These are phyloP conservation scores for Paratrypauchen microcephalus DNA, from an alignment of 2,797 vertebrate genomes.

Conservation along the genomic window DNA sequence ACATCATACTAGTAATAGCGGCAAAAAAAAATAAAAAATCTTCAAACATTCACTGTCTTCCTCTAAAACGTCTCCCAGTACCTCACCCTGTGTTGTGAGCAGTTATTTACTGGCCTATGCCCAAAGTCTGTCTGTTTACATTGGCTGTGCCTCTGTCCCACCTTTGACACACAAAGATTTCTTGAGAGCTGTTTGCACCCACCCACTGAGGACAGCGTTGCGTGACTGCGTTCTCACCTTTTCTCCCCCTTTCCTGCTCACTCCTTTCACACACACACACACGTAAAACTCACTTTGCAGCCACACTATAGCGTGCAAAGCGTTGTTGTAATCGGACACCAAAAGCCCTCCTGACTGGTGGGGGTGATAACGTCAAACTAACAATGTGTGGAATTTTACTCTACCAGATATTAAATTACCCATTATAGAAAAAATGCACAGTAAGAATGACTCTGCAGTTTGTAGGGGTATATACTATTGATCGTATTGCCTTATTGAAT, in stretches of 20 bases:
- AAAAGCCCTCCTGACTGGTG: slow-evolving; percentile 20
- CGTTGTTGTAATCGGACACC: slow-evolving; percentile 41
- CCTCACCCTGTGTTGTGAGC: not conserved
- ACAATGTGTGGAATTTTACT: slow-evolving; percentile 28
- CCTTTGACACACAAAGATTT: not conserved
- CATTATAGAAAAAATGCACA: not conserved
- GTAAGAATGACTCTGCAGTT: not conserved
- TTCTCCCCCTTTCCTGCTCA: not conserved
- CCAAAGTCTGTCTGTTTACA: not conserved
- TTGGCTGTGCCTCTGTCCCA: not conserved
- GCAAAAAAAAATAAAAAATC: not conserved
- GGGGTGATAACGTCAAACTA: slow-evolving; percentile 39
- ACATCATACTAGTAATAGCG: too few species aligned
- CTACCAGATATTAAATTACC: not conserved
- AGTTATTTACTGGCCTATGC: not conserved
- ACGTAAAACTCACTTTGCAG: slow-evolving; percentile 9
- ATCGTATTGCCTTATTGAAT: not conserved
- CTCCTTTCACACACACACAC: not conserved
- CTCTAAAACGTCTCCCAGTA: not conserved
- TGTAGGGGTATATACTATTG: not conserved
- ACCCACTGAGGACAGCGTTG: not conserved
- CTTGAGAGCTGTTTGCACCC: not conserved
- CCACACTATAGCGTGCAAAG: slow-evolving; percentile 52
- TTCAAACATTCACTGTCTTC: not conserved
- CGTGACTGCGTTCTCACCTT: slow-evolving; percentile 4